phyloP scores from a whole-genome alignment of 2,888 invertebrate genomes.

The Lycia hirtaria region DNA sequence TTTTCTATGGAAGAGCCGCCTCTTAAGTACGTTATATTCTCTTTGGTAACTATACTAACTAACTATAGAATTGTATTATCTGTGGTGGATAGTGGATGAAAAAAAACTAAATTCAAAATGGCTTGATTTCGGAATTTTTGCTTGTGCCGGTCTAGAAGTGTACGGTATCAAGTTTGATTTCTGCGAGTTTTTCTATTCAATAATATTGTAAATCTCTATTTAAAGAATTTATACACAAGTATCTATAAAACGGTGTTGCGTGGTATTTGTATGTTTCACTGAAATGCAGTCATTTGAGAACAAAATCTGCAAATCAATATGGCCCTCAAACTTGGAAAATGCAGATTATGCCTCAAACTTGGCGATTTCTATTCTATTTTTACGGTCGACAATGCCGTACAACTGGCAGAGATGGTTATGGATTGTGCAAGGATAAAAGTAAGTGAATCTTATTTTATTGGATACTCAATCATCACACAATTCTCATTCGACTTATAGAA shows the following conservation, averaged over 20 bases:
- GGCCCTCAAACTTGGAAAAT: constrained; percentile 84
- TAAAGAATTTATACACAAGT: background rate
- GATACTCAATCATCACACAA: background rate
- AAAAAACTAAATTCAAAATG: constrained; percentile 10
- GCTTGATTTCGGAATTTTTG: constrained; percentile 16
- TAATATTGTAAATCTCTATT: background rate
- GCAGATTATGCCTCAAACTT: constrained; percentile 83
- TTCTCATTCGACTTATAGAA: too few relatives aligned
- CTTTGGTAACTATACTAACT: too few relatives aligned
- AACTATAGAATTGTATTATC: background rate
- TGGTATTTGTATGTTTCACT: constrained; percentile 56
- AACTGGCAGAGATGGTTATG: constrained; percentile 83
- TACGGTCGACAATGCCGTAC: constrained; percentile 77
- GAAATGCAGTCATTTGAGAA: constrained; percentile 69
- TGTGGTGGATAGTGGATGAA: background rate
- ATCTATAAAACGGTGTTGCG: constrained; percentile 39
- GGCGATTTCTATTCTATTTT: constrained; percentile 84
- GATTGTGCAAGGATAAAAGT: constrained; percentile 80
- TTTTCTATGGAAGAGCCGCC: too few relatives aligned
- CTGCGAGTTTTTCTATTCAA: background rate
- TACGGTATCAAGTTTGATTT: background rate
- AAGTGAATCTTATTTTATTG: constrained; percentile 39
- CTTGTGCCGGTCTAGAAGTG: constrained; percentile 24
- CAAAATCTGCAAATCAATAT: constrained; percentile 74
- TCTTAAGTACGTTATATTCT: too few relatives aligned